Evolutionary conservation across 2,888 invertebrate species (phyloP), one percentile per base, ranked within the genome.

Genomic region (Prenolepis imparis): DNA sequence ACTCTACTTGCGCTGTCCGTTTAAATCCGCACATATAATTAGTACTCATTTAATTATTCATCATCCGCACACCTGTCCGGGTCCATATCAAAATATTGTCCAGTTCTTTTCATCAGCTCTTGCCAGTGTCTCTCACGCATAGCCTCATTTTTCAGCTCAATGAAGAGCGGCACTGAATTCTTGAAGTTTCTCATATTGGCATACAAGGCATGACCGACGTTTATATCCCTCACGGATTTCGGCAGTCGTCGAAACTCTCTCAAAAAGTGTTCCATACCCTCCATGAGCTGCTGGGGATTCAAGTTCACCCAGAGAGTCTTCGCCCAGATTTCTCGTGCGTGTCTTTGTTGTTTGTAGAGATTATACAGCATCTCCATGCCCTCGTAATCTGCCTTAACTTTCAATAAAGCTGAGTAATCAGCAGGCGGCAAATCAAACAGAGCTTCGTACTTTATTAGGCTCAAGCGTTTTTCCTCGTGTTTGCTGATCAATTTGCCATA

Each of bases 51-150:
- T 63, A 55, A 80, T 61, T 83, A 82, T 85, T 41, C 82, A 80
- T 80, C 63, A 61, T 85, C 75, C 2, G 67, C 93, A 82, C 85
- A 94, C 94, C 93, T 94, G 28, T 98, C 97, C 3, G 98, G 97
- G 2, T 97, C 96, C 97, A 98, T 98, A 92, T 98, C 98, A 93
- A 98, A 98, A 86, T 96, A 95, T 91, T 91, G 95, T 93, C 97
- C 97, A 18, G 98, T 99, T 95, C 98, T 98, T 2, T 95, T 95
- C 98, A 99, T 98, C 67, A 99, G 95, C 90, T 97, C 96, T 89
- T 96, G 96, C 99, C 99, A 99, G 95, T 99, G 99, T 15, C 98
- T 96, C 89, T 98, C 98, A 12, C 98, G 95, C 94, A 99, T 96
- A 0, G 98, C 98, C 92, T 98, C 98, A 93, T 98, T 98, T 94